Percentiles rank a stretch among this genome's conserved stretches.
Conservation (phyloP, 2,113 vertebrate species). For the Ancistrus triradiatus region DNA sequence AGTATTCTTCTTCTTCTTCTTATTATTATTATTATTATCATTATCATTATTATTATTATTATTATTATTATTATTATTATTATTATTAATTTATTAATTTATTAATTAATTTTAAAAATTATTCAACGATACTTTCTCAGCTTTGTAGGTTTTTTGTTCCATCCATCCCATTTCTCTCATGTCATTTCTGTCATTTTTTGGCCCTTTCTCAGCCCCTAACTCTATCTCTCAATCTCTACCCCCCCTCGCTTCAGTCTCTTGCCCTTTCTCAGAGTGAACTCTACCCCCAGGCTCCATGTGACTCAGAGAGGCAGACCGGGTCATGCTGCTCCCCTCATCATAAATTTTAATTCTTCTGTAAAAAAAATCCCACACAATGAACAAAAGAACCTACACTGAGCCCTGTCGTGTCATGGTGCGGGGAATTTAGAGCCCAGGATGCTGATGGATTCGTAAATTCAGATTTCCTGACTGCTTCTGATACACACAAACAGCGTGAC, state of each 20-base stretch:
- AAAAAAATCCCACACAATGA: slow-evolving; percentile 17
- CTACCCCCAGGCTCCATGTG: slow-evolving; percentile 29
- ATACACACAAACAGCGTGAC: too few species aligned
- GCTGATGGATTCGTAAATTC: too few species aligned
- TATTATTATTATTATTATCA: too few species aligned
- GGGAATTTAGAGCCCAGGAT: too few species aligned
- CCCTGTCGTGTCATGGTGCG: not conserved
- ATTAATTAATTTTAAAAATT: too few species aligned
- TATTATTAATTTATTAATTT: too few species aligned
- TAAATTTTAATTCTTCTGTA: slow-evolving; percentile 22
- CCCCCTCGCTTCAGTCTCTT: slow-evolving; percentile 12
- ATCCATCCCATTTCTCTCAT: not conserved
- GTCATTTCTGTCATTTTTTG: not conserved
- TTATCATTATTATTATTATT: too few species aligned
- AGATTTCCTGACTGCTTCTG: too few species aligned
- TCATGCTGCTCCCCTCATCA: slow-evolving; percentile 8
- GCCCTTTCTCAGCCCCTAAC: not conserved
- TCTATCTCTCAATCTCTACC: slow-evolving; percentile 7
- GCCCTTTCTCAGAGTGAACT: slow-evolving; percentile 11
- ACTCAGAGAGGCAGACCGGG: not conserved
- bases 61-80: too few species aligned
- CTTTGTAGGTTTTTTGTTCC: not conserved
- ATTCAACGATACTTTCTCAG: too few species aligned
- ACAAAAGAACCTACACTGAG: not conserved
- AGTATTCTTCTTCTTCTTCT: too few species aligned